phyloP scores from a whole-genome alignment of 2,888 invertebrate genomes.

The Synanthedon formicaeformis region DNA sequence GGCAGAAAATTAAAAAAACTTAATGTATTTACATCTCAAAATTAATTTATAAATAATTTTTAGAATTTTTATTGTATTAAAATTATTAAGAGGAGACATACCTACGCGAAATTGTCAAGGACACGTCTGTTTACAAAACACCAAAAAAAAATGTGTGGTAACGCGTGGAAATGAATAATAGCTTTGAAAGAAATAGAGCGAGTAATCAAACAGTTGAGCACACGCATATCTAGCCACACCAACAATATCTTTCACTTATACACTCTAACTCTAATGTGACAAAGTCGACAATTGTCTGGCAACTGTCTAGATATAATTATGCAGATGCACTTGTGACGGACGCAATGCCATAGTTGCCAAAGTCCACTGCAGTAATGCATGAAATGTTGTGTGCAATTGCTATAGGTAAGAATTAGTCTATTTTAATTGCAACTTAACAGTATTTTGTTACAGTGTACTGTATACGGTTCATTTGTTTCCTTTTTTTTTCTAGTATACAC shows the following conservation, averaged over 20 bases:
- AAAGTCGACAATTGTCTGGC: slow-evolving; percentile 9
- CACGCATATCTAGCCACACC: background rate
- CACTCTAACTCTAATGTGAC: slow-evolving; percentile 5
- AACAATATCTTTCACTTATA: slow-evolving; percentile 4
- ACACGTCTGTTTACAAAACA: slow-evolving; percentile 7
- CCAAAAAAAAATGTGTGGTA: slow-evolving; percentile 37
- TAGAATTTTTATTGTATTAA: background rate
- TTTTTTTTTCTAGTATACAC: background rate
- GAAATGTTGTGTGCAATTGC: slow-evolving; percentile 27
- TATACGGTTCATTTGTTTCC: background rate
- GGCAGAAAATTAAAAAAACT: no score
- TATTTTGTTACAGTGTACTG: background rate
- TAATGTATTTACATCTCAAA: no score
- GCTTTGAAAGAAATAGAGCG: slow-evolving; percentile 51
- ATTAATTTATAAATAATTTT: background rate
- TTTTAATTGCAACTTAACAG: background rate
- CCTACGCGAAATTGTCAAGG: background rate
- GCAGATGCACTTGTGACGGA: slow-evolving; percentile 22
- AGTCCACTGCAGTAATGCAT: slow-evolving; percentile 26
- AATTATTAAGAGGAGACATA: background rate
- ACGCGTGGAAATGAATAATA: slow-evolving; percentile 41
- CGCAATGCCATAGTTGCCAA: slow-evolving; percentile 36
- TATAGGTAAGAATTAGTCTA: background rate
- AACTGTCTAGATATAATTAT: slow-evolving; percentile 5
- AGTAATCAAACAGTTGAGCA: slow-evolving; percentile 36